Conservation (phyloP, 2,113 vertebrate species). For the Pseudopipra pipra region DNA sequence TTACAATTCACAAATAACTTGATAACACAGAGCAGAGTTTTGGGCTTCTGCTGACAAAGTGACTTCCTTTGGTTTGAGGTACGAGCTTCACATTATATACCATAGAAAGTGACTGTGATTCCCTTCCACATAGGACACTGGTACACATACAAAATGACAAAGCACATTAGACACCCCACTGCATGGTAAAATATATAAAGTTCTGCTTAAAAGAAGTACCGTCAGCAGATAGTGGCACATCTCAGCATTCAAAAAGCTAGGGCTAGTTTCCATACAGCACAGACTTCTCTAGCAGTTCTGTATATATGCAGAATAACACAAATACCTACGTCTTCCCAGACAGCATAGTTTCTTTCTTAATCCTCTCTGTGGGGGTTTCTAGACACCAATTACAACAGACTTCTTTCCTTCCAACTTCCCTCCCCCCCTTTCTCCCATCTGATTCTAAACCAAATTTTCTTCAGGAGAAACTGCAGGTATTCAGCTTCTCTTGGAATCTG, state of each 20-base stretch:
- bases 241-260: neutral
- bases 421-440: neutral
- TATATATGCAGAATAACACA: neutral
- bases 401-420: neutral
- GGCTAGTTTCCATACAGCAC: neutral
- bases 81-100: neutral
- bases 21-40: neutral
- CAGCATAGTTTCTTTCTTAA: constrained; percentile 39
- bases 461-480: neutral
- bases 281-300: neutral
- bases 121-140: neutral
- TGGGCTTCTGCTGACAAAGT: neutral
- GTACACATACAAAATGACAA: neutral
- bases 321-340: neutral
- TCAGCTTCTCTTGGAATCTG: neutral
- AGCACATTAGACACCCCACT: neutral
- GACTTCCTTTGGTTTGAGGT: neutral
- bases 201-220: neutral
- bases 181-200: neutral
- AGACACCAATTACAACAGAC: constrained; percentile 12
- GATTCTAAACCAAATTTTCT: constrained; percentile 1
- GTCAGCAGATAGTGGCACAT: neutral
- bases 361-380: constrained; percentile 38
- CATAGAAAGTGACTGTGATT: neutral
- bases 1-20: neutral